phyloP scores from a whole-genome alignment of 2,888 invertebrate genomes.

The Ptychoptera contaminata region DNA sequence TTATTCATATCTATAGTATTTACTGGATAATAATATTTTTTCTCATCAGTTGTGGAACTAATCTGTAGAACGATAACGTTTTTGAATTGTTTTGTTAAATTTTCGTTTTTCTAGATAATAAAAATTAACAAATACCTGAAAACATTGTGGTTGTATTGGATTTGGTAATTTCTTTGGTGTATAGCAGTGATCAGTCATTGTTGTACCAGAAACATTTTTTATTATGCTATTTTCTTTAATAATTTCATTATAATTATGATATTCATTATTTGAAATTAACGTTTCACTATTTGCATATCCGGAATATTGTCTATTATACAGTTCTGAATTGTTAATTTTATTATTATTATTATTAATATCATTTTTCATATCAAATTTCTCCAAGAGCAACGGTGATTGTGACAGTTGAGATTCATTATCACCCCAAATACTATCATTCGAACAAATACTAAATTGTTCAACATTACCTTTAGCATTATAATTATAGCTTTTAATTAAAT shows the following conservation, averaged over 20 bases:
- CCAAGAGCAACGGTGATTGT: slow-evolving; percentile 8
- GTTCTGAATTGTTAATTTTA: slow-evolving; percentile 2
- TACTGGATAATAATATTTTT: not conserved
- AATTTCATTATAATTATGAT: slow-evolving; percentile 2
- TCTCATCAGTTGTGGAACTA: slow-evolving; percentile 26
- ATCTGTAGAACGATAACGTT: slow-evolving; percentile 10
- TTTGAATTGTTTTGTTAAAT: too few relatives aligned
- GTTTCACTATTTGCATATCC: slow-evolving; percentile 1
- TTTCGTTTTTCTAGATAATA: too few relatives aligned
- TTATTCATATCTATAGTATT: not conserved
- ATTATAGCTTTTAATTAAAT: slow-evolving; percentile 51
- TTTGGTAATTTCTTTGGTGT: slow-evolving; percentile 11
- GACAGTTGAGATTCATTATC: slow-evolving; percentile 33
- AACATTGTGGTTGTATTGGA: slow-evolving; percentile 21
- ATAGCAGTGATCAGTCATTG: slow-evolving; percentile 23
- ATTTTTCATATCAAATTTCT: slow-evolving; percentile 9
- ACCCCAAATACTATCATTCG: slow-evolving; percentile 66
- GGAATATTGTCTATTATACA: not conserved
- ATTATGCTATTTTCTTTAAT: not conserved
- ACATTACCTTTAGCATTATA: slow-evolving; percentile 61
- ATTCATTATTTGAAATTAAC: slow-evolving; percentile 2
- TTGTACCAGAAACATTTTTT: not conserved
- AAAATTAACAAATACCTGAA: slow-evolving; percentile 14
- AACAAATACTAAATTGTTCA: slow-evolving; percentile 64
- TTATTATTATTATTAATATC: not conserved